Evolutionary conservation across 2,113 vertebrate genomes (phyloP).

Genomic region (Callopanchax toddi): DNA sequence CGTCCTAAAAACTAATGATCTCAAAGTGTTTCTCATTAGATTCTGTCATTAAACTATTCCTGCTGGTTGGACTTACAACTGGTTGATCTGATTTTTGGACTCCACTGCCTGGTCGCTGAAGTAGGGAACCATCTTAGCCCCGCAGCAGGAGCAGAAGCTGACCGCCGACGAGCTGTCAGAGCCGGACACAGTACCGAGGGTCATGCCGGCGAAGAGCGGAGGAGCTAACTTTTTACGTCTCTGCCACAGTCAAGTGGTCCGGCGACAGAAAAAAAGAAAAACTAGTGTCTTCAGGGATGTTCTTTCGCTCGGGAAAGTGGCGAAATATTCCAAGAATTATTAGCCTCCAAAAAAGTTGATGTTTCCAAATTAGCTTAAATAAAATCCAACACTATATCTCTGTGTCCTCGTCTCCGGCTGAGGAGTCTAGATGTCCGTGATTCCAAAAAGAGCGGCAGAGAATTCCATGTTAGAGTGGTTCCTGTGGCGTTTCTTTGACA

Average conservation of each 20-base stretch:
- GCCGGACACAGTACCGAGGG: conserved; percentile 75
- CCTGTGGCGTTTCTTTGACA: neutral
- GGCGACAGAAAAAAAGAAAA: conserved; percentile 12
- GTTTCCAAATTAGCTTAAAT: no score
- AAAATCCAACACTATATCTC: no score
- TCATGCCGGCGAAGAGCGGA: conserved; percentile 72
- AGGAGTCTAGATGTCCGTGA: neutral
- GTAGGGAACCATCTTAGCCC: conserved; percentile 90
- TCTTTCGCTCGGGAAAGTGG: neutral
- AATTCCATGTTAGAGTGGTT: neutral
- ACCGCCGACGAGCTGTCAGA: conserved; percentile 72
- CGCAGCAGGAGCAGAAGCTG: conserved; percentile 81
- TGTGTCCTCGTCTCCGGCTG: neutral
- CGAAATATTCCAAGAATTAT: conserved; percentile 22
- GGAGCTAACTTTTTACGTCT: conserved; percentile 24
- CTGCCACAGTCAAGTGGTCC: conserved; percentile 26
- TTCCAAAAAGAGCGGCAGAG: no score
- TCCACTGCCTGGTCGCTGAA: conserved; percentile 90
- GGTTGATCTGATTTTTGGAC: conserved; percentile 90
- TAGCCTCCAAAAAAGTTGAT: no score
- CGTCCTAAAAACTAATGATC: no score
- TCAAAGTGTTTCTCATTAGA: no score
- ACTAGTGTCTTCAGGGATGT: neutral
- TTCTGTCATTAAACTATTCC: no score
- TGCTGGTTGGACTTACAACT: conserved; percentile 85